Percentiles rank a stretch among this genome's conserved stretches.
phyloP scores from a whole-genome alignment of 1,140 invertebrate species.

The Palaemon carinicauda region DNA sequence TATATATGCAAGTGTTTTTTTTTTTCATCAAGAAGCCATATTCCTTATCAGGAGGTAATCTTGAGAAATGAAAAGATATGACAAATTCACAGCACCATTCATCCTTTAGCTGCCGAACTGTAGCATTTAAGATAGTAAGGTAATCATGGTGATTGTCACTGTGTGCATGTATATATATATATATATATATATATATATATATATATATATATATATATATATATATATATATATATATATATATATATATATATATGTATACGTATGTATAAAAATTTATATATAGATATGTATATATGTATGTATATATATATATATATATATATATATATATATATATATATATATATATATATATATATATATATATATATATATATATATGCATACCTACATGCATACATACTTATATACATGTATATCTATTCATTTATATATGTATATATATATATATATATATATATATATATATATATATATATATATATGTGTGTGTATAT shows the following conservation, averaged over 20 bases:
- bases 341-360: neutral
- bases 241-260: neutral
- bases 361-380: too few relatives aligned
- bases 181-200: neutral
- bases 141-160: too few relatives aligned
- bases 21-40: too few relatives aligned
- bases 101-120: too few relatives aligned
- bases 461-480: neutral
- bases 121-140: too few relatives aligned
- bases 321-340: neutral
- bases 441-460: neutral
- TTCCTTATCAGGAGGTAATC: too few relatives aligned
- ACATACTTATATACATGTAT: too few relatives aligned
- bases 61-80: too few relatives aligned
- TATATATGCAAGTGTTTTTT: too few relatives aligned
- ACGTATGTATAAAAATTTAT: neutral
- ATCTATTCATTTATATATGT: neutral
- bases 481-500: neutral
- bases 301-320: neutral
- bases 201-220: neutral
- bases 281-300: neutral
- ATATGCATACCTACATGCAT: too few relatives aligned
- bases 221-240: neutral
- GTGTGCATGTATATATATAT: neutral
- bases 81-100: too few relatives aligned